phyloP scores from a whole-genome alignment of 2,888 invertebrate genomes.

The Leucoptera coffeella region DNA sequence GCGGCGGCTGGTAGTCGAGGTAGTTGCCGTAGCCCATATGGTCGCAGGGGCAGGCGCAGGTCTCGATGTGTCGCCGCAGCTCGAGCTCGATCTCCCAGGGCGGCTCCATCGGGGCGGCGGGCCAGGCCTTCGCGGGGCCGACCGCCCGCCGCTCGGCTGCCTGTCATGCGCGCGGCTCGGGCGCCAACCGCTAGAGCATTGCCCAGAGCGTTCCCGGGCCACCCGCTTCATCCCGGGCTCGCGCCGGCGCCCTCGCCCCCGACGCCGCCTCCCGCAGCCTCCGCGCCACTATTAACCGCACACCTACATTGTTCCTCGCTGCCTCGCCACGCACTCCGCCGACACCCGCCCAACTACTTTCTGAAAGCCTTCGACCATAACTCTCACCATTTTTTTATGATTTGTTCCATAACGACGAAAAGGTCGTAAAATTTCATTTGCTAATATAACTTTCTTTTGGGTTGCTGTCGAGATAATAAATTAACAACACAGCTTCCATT shows the following conservation, averaged over 20 bases:
- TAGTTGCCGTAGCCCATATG: conserved; percentile 92
- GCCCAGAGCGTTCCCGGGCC: conserved; percentile 15
- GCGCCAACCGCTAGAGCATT: conserved; percentile 26
- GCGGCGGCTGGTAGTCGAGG: conserved; percentile 74
- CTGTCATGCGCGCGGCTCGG: conserved; percentile 43
- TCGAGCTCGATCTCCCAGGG: conserved; percentile 71
- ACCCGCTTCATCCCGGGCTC: conserved; percentile 12
- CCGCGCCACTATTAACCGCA: conserved; percentile 11
- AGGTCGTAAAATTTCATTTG: too few species aligned
- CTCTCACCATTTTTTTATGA: too few species aligned
- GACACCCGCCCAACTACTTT: conserved; percentile 24
- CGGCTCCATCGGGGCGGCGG: conserved; percentile 41
- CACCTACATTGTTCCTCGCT: too few species aligned
- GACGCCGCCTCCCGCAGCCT: conserved; percentile 14
- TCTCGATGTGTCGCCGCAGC: conserved; percentile 82
- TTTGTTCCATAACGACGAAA: too few species aligned
- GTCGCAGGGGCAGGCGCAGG: conserved; percentile 86
- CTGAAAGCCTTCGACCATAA: too few species aligned
- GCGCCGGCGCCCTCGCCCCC: conserved; percentile 21
- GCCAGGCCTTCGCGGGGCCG: conserved; percentile 16
- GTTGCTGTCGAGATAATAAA: too few species aligned
- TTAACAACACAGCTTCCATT: too few species aligned
- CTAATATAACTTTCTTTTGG: too few species aligned
- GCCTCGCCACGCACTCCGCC: too few species aligned
- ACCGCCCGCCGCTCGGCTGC: conserved; percentile 8